These are phyloP conservation scores for Teleopsis dalmanni DNA, from an alignment of 1,140 invertebrate species.

Conservation along the genomic window DNA sequence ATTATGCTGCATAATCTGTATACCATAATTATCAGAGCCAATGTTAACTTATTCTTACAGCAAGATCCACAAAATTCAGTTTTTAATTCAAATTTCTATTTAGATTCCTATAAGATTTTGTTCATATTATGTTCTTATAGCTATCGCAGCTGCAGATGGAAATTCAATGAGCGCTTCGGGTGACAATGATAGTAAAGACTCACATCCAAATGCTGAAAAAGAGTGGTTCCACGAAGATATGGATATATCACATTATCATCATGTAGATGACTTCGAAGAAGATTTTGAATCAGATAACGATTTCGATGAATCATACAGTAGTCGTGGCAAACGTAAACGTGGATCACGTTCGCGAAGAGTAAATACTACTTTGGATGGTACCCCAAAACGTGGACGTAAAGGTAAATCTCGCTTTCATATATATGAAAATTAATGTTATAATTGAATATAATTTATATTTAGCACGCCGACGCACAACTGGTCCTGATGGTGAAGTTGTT, in stretches of 20 bases:
- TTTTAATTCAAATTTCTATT: too few species aligned
- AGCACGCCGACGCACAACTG: constrained; percentile 36
- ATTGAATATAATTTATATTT: neutral
- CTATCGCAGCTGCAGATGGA: constrained; percentile 40
- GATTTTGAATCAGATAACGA: constrained; percentile 90
- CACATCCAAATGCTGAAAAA: constrained; percentile 47
- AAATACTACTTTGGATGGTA: constrained; percentile 34
- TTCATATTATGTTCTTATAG: too few species aligned
- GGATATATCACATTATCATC: constrained; percentile 64
- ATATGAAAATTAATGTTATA: neutral
- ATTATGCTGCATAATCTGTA: too few species aligned
- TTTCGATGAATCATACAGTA: constrained; percentile 57
- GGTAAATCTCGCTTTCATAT: constrained; percentile 18
- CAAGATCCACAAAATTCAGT: too few species aligned
- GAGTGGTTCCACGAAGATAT: constrained; percentile 82
- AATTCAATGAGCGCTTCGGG: constrained; percentile 47
- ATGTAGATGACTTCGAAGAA: constrained; percentile 84
- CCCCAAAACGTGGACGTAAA: constrained; percentile 41
- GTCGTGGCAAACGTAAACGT: constrained; percentile 46
- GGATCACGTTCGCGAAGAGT: constrained; percentile 37
- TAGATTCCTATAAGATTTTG: too few species aligned
- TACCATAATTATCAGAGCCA: too few species aligned
- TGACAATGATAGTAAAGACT: constrained; percentile 62
- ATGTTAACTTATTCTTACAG: too few species aligned
- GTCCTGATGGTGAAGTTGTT: constrained; percentile 22